Evolutionary conservation across 2,888 invertebrate genomes (phyloP).

Genomic region (Nomada lathburiana): DNA sequence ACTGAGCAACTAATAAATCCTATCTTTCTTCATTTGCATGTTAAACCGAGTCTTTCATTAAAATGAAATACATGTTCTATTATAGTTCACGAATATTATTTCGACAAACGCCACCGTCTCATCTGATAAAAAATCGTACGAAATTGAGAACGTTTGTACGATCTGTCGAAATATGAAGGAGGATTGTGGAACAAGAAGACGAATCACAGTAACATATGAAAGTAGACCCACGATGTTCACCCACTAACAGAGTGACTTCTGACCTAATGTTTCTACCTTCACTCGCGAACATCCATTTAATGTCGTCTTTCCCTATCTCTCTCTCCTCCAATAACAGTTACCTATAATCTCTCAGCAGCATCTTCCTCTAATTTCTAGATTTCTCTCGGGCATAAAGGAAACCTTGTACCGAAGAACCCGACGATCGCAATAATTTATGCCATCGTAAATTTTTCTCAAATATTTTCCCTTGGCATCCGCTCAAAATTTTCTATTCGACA

Average conservation of each 20-base stretch:
- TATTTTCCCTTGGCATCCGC: too few species aligned
- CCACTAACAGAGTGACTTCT: conserved; percentile 81
- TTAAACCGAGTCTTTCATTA: too few species aligned
- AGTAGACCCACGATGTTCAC: conserved; percentile 78
- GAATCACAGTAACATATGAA: conserved; percentile 67
- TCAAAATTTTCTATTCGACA: too few species aligned
- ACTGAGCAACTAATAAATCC: too few species aligned
- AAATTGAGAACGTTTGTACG: not conserved
- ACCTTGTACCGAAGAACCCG: conserved; percentile 7
- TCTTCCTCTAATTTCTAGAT: conserved; percentile 75
- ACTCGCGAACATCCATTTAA: conserved; percentile 45
- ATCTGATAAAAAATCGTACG: not conserved
- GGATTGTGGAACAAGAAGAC: conserved; percentile 28
- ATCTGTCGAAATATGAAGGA: conserved; percentile 5
- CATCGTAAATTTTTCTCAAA: not conserved
- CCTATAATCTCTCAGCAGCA: conserved; percentile 21
- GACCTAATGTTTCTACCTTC: conserved; percentile 71
- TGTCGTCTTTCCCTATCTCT: conserved; percentile 5
- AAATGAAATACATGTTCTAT: too few species aligned
- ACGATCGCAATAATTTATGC: not conserved
- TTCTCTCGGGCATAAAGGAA: conserved; percentile 66
- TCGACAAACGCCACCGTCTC: too few species aligned
- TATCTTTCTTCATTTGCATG: too few species aligned
- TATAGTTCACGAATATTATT: too few species aligned
- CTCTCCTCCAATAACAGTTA: conserved; percentile 37